Percentiles rank a stretch among this genome's conserved stretches.
Evolutionary conservation across 2,888 invertebrate genomes (phyloP).

Genomic region (Drosophila eohydei): DNA sequence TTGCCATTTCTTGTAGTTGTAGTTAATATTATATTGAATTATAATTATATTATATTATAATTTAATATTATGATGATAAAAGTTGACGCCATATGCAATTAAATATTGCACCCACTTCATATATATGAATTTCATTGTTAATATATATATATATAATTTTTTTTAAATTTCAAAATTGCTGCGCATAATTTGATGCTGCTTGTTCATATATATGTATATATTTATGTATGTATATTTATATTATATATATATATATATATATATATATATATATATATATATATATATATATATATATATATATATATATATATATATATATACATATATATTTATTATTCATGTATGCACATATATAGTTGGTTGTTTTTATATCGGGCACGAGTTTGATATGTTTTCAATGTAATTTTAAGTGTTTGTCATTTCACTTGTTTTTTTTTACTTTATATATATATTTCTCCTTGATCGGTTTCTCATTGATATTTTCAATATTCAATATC

Average conservation of each 20-base stretch:
- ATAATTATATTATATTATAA: slow-evolving; percentile 29
- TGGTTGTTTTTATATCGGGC: slow-evolving; percentile 79
- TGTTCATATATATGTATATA: slow-evolving; percentile 29
- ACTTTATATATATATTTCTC: slow-evolving; percentile 8
- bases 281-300: slow-evolving; percentile 6
- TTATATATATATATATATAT: slow-evolving; percentile 40
- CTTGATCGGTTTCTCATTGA: slow-evolving; percentile 41
- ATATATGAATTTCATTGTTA: slow-evolving; percentile 35
- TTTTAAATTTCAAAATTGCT: slow-evolving; percentile 64
- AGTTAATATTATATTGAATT: slow-evolving; percentile 38
- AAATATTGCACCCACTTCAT: slow-evolving; percentile 51
- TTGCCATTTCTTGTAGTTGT: slow-evolving; percentile 58
- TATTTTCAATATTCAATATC: slow-evolving; percentile 77
- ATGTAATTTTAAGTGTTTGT: slow-evolving; percentile 63
- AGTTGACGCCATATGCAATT: slow-evolving; percentile 60
- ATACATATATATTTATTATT: neutral
- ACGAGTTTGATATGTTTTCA: slow-evolving; percentile 86
- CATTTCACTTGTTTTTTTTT: slow-evolving; percentile 46
- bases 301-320: slow-evolving; percentile 35
- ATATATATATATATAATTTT: slow-evolving; percentile 9
- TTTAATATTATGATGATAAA: slow-evolving; percentile 59
- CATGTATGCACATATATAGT: slow-evolving; percentile 62
- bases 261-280: slow-evolving; percentile 58
- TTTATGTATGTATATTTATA: slow-evolving; percentile 33
- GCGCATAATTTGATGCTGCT: slow-evolving; percentile 63